Conservation (phyloP, 2,888 invertebrate species). For the Anagyrus pseudococci region DNA sequence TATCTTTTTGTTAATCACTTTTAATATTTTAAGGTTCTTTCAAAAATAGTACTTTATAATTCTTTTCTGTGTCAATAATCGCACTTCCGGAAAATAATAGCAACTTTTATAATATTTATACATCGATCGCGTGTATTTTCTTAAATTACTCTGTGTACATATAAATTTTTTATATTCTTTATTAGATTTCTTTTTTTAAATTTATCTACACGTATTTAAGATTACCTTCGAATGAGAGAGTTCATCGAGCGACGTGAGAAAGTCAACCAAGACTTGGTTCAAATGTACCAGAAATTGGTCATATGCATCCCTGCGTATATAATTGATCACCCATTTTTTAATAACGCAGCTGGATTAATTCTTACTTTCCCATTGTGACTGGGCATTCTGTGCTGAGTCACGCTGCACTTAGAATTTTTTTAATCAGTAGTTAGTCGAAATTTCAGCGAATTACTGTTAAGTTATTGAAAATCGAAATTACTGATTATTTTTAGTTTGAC, state of each 20-base stretch:
- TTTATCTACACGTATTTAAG: background rate
- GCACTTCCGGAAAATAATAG: slow-evolving; percentile 37
- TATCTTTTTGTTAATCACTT: slow-evolving; percentile 23
- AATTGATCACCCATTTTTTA: background rate
- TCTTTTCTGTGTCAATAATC: slow-evolving; percentile 34
- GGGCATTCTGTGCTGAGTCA: slow-evolving; percentile 15
- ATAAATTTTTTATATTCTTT: slow-evolving; percentile 16
- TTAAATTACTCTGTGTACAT: slow-evolving; percentile 17
- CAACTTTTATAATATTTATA: slow-evolving; percentile 10
- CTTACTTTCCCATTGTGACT: background rate
- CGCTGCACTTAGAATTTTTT: slow-evolving; percentile 6
- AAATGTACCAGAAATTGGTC: slow-evolving; percentile 8
- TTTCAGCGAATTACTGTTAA: too few species aligned
- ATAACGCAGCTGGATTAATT: too few species aligned
- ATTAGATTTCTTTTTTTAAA: background rate
- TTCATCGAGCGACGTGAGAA: slow-evolving; percentile 28
- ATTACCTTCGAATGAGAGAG: slow-evolving; percentile 14
- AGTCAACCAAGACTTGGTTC: slow-evolving; percentile 13
- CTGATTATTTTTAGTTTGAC: too few species aligned
- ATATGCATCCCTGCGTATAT: slow-evolving; percentile 4
- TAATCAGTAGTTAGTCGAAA: too few species aligned
- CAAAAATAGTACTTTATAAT: slow-evolving; percentile 7
- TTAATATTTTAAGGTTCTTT: slow-evolving; percentile 9
- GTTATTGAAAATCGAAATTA: too few species aligned
- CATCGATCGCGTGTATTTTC: slow-evolving; percentile 18